A percentile compares a stretch with the other conserved stretches of the same genome.
These are phyloP conservation scores for Schizotus pectinicornis DNA, from an alignment of 2,888 invertebrate species.

Conservation along the genomic window DNA sequence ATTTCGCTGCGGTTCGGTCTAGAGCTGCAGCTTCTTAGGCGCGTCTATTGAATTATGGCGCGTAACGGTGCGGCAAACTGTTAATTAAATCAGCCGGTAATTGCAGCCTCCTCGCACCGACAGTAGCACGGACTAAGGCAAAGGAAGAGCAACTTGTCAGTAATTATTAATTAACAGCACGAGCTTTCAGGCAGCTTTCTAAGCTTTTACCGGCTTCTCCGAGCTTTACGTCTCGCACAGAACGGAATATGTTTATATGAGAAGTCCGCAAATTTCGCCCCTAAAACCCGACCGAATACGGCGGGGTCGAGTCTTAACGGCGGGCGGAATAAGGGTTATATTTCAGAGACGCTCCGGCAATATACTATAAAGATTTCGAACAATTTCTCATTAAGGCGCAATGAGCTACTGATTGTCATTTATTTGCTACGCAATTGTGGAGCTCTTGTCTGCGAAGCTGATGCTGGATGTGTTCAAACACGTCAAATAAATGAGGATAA, in stretches of 20 bases:
- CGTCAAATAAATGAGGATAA: conserved; percentile 55
- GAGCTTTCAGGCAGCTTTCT: conserved; percentile 61
- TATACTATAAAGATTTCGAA: conserved; percentile 57
- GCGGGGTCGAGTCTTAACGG: conserved; percentile 26
- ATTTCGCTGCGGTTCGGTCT: too few species aligned
- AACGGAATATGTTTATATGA: conserved; percentile 57
- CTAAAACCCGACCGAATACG: conserved; percentile 7
- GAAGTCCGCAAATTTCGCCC: conserved; percentile 39
- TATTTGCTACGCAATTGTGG: conserved; percentile 57
- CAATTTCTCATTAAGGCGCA: conserved; percentile 59
- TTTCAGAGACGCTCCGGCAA: conserved; percentile 37
- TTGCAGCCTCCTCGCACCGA: conserved; percentile 47
- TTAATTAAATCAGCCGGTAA: conserved; percentile 55
- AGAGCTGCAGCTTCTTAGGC: background rate
- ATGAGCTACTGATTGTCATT: conserved; percentile 59
- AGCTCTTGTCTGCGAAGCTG: conserved; percentile 51
- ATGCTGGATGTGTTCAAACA: conserved; percentile 51
- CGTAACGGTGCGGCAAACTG: conserved; percentile 54
- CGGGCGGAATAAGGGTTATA: conserved; percentile 36
- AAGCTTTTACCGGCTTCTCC: conserved; percentile 61
- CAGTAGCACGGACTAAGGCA: conserved; percentile 54
- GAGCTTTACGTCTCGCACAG: conserved; percentile 54
- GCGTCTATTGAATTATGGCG: conserved; percentile 27
- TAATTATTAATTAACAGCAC: conserved; percentile 63
- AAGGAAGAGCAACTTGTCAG: conserved; percentile 62